phyloP scores from a whole-genome alignment of 2,888 invertebrate genomes.

The Cyaniris semiargus region DNA sequence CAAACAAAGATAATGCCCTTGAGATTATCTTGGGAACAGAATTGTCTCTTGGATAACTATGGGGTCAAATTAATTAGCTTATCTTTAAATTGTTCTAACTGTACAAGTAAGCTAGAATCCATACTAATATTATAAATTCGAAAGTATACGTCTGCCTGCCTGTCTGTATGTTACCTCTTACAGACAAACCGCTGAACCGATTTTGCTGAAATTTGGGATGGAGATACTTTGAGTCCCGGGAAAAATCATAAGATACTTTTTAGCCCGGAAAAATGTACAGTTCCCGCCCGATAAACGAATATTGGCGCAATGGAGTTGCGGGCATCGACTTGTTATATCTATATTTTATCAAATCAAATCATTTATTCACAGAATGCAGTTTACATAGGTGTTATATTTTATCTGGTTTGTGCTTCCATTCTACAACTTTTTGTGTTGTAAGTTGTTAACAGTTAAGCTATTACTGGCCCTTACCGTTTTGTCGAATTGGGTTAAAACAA shows the following conservation, averaged over 20 bases:
- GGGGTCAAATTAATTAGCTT: neutral
- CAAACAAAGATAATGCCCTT: slow-evolving; percentile 7
- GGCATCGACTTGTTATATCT: neutral
- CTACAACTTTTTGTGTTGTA: no score
- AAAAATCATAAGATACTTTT: no score
- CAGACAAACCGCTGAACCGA: no score
- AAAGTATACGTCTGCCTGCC: no score
- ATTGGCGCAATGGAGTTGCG: neutral
- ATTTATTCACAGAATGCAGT: no score
- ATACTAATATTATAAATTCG: no score
- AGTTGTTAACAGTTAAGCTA: neutral
- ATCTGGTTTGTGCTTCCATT: no score
- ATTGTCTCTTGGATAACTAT: neutral
- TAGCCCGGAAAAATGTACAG: neutral
- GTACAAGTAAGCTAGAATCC: neutral
- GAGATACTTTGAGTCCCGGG: neutral
- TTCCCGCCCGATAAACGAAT: neutral
- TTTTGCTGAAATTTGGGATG: neutral
- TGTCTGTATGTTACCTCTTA: no score
- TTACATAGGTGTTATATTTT: no score
- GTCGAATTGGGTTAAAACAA: neutral
- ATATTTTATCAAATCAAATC: no score
- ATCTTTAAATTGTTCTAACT: neutral
- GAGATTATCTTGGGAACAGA: neutral
- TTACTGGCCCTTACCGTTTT: neutral